These are phyloP conservation scores for Drosophila takahashii DNA, from an alignment of 1,140 invertebrate genomes.

Conservation along the genomic window DNA sequence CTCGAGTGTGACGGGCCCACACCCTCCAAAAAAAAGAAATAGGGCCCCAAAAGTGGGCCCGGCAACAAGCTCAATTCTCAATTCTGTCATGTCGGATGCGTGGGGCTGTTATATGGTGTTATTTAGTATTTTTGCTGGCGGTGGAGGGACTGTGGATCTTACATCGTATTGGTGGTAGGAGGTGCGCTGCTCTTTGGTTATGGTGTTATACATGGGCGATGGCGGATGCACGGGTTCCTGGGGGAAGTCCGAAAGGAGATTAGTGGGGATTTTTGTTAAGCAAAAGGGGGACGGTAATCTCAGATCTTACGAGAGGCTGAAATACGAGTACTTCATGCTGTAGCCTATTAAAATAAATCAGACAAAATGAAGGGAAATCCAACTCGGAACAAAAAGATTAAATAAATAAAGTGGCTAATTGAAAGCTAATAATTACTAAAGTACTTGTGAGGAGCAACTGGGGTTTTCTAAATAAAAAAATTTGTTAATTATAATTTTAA, in stretches of 20 bases:
- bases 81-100: slow-evolving; percentile 44
- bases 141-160: slow-evolving; percentile 53
- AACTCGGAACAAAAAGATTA: neutral
- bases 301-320: neutral
- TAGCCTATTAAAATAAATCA: neutral
- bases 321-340: neutral
- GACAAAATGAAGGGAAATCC: neutral
- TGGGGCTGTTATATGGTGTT: slow-evolving; percentile 23
- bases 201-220: slow-evolving; percentile 82
- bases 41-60: slow-evolving; percentile 36
- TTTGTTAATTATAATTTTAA: too few relatives aligned
- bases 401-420: neutral
- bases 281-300: neutral
- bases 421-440: neutral
- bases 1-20: slow-evolving; percentile 67
- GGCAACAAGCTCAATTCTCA: slow-evolving; percentile 60
- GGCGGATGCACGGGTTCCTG: slow-evolving; percentile 80
- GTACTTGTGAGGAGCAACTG: neutral
- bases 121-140: slow-evolving; percentile 37
- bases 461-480: too few relatives aligned
- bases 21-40: slow-evolving; percentile 19
- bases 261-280: slow-evolving; percentile 18
- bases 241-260: slow-evolving; percentile 40
- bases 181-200: slow-evolving; percentile 81
- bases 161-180: slow-evolving; percentile 84